Percentiles rank a stretch among this genome's conserved stretches.
phyloP scores from a whole-genome alignment of 2,797 vertebrate species.

The Echiichthys vipera region DNA sequence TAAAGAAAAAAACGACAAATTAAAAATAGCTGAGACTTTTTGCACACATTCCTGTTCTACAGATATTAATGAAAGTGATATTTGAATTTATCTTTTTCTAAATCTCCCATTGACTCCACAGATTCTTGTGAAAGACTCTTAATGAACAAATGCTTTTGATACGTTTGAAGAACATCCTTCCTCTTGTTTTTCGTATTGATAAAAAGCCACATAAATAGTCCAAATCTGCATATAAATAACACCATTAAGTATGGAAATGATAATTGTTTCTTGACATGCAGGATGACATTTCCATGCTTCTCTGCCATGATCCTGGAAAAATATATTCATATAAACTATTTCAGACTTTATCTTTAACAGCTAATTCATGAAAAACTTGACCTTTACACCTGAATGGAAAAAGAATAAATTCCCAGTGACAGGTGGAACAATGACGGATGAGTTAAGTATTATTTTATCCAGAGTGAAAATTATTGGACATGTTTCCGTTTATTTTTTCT shows the following conservation, averaged over 20 bases:
- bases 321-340: neutral
- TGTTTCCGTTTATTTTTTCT: neutral
- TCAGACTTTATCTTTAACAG: neutral
- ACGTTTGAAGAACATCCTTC: neutral
- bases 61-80: too few species aligned
- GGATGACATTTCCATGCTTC: neutral
- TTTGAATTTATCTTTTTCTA: too few species aligned
- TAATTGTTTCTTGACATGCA: neutral
- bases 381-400: neutral
- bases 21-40: too few species aligned
- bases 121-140: neutral
- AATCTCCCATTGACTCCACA: neutral
- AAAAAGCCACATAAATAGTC: neutral
- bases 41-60: too few species aligned
- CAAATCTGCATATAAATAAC: neutral
- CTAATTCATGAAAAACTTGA: neutral
- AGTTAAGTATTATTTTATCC: neutral
- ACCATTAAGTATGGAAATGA: neutral
- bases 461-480: slow-evolving; percentile 9
- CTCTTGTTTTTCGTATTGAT: neutral
- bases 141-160: neutral
- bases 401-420: neutral
- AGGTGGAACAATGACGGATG: neutral
- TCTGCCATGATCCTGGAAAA: neutral
- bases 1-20: too few species aligned